Conservation (phyloP, 2,888 invertebrate genomes). For the Phortica okadai region DNA sequence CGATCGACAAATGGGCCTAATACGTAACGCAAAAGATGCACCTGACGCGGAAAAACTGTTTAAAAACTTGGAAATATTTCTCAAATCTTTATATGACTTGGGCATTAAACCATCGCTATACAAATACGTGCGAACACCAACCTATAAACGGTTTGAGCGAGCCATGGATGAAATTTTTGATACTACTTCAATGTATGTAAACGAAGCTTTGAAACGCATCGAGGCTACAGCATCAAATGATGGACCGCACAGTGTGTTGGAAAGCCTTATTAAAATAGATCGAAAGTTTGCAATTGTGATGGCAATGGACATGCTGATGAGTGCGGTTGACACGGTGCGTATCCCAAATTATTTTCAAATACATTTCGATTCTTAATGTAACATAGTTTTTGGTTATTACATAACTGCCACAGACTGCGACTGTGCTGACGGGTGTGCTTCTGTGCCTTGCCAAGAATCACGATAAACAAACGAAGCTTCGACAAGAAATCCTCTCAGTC, state of each 20-base stretch:
- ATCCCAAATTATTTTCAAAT: neutral
- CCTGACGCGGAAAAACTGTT: constrained; percentile 55
- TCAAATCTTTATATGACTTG: constrained; percentile 53
- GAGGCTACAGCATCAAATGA: constrained; percentile 58
- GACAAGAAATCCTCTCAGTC: constrained; percentile 78
- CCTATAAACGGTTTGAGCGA: constrained; percentile 52
- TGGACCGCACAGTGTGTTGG: constrained; percentile 79
- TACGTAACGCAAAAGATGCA: constrained; percentile 43
- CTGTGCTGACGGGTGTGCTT: constrained; percentile 78
- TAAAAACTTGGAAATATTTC: constrained; percentile 45
- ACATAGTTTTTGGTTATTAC: neutral
- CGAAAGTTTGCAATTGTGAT: constrained; percentile 80
- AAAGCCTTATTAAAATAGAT: constrained; percentile 80
- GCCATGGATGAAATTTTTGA: constrained; percentile 44
- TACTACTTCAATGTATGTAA: constrained; percentile 63
- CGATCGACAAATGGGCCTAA: constrained; percentile 71
- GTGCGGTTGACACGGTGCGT: constrained; percentile 83
- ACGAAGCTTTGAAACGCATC: constrained; percentile 64
- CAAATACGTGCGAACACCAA: constrained; percentile 61
- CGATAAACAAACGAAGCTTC: constrained; percentile 81
- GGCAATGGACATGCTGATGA: constrained; percentile 83
- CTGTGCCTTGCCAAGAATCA: constrained; percentile 81
- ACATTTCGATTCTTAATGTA: neutral
- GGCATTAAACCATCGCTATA: constrained; percentile 62
- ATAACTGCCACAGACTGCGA: constrained; percentile 66